A percentile compares a stretch with the other conserved stretches of the same genome.
Conservation (phyloP, 1,140 invertebrate genomes). For the Heliconius himera region DNA sequence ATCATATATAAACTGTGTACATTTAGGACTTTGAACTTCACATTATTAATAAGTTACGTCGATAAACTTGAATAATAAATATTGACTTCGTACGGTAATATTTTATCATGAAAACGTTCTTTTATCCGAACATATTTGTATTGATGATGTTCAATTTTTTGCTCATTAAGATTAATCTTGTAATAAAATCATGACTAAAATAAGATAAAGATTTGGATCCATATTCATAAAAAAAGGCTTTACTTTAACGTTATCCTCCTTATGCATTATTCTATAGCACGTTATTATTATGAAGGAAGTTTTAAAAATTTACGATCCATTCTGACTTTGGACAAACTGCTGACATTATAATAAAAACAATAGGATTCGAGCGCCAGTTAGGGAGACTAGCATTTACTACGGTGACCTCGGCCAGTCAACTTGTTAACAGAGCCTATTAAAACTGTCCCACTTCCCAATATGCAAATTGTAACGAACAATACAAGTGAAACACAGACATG, state of each 20-base stretch:
- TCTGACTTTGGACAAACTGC: conserved; percentile 39
- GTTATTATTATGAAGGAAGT: conserved; percentile 22
- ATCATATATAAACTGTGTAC: conserved; percentile 12
- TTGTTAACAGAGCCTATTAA: conserved; percentile 64
- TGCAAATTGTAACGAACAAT: conserved; percentile 74
- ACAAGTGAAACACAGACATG: conserved; percentile 58
- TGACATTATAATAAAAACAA: conserved; percentile 38
- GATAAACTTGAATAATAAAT: conserved; percentile 2
- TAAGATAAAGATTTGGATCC: conserved; percentile 1
- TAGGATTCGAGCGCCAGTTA: conserved; percentile 33
- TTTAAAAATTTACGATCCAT: conserved; percentile 40
- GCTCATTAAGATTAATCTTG: conserved; percentile 1
- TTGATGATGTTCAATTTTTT: background rate
- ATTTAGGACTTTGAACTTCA: conserved; percentile 36
- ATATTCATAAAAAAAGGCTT: background rate
- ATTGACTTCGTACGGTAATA: background rate
- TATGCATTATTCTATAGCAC: no score
- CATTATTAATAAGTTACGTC: conserved; percentile 26
- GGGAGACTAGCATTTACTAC: conserved; percentile 35
- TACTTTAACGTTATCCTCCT: background rate
- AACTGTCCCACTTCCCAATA: conserved; percentile 75
- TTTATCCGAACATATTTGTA: background rate
- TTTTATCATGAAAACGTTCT: background rate
- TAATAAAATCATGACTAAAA: background rate
- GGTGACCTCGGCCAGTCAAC: conserved; percentile 56